These are phyloP conservation scores for Lonchura striata DNA, from an alignment of 2,113 vertebrate genomes.

Conservation along the genomic window DNA sequence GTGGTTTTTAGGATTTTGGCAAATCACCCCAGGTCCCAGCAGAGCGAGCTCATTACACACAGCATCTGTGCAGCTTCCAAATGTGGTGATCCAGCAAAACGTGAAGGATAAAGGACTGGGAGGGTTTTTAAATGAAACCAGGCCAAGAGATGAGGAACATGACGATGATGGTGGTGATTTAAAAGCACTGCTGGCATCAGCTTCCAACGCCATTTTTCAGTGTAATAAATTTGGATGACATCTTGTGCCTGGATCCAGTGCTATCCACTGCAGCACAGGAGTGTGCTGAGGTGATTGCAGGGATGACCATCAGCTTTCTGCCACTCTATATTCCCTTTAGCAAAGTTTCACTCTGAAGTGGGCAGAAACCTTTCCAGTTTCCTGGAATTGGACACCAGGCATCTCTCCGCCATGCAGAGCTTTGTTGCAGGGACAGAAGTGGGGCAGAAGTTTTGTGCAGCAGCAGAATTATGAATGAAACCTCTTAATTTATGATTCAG, in stretches of 20 bases:
- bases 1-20: constrained; percentile 2
- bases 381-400: neutral
- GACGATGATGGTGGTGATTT: neutral
- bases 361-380: neutral
- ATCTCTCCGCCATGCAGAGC: neutral
- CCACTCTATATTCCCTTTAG: neutral
- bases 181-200: neutral
- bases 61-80: neutral
- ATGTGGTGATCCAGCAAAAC: rapidly evolving
- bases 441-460: neutral
- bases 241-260: neutral
- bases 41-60: neutral
- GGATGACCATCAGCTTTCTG: neutral
- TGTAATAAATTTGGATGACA: neutral
- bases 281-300: neutral
- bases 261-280: neutral
- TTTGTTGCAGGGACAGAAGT: neutral
- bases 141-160: neutral
- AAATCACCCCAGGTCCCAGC: neutral
- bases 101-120: neutral
- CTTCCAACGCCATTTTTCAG: rapidly evolving
- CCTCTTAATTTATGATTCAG: neutral
- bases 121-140: neutral
- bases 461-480: neutral
- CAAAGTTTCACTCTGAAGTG: neutral